Evolutionary conservation across 2,113 vertebrate species (phyloP), one percentile per base, ranked within the genome.

Genomic region (Pavo muticus): DNA sequence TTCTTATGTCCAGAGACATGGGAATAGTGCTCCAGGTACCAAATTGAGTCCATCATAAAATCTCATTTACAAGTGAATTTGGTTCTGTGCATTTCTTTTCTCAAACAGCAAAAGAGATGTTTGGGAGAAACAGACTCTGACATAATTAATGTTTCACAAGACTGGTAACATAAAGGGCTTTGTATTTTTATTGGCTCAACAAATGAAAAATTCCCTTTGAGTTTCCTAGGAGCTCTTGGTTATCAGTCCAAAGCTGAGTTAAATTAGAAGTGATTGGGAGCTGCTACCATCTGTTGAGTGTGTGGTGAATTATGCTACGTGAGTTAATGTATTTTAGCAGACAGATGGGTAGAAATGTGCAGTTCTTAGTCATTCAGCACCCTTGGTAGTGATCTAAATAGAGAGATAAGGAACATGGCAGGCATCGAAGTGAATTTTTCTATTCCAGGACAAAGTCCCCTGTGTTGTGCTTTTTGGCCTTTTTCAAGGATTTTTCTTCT

Each of bases 301-400:
- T 74, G 88, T 90, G 88, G 86, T 96, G 90, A 85, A 73, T 94
- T 91, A 63, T 92, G 94, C 67, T 88, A 50, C n/a, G 20, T 30
- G 69, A 95, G 91, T 91, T 95, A 91, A 94, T 94, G 39, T 10
- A 69, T 88, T 91, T 93, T 42, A 96, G 96, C 84, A 93, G 89
- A 83, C 94, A 97, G 95, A 97, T 95, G 94, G 95, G 89, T 78
- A 93, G 78, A 91, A 95, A 89, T 76, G 81, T 70, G 48, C 68
- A 91, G 63, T 35, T 64, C 68, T 96, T 87, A 96, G 81, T 95
- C 89, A 94, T 73, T 85, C 90, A 76, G 45, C 87, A 89, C 78
- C 59, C 91, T 79, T 79, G 77, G 87, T 85, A 94, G 63, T 77
- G 92, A 79, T 85, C 40, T 6, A 17, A 91, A 91, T 73, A 87